phyloP scores from a whole-genome alignment of 1,140 invertebrate species.

The Caerostris darwini region DNA sequence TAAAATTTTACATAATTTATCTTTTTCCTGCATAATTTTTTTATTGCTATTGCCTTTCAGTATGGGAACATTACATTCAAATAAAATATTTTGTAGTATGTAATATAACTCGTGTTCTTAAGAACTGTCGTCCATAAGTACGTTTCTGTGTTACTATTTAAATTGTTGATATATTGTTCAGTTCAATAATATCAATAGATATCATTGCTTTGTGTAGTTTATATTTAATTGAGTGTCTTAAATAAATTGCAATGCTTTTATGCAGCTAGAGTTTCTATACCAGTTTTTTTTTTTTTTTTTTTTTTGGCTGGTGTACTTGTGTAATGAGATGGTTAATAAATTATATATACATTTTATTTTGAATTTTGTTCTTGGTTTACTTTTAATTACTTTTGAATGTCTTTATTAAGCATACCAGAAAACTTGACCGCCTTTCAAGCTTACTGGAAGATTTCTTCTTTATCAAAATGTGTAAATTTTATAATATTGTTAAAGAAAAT shows the following conservation, averaged over 20 bases:
- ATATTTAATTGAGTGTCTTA: conserved; percentile 70
- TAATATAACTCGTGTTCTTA: conserved; percentile 17
- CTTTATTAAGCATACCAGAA: no score
- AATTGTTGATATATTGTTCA: conserved; percentile 22
- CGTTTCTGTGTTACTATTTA: conserved; percentile 36
- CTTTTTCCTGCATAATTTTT: background rate
- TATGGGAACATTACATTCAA: background rate
- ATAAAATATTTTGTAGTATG: conserved; percentile 15
- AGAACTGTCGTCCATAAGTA: background rate
- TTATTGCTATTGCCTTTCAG: background rate
- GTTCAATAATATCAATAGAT: conserved; percentile 24
- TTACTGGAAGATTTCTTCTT: no score
- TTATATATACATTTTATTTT: conserved; percentile 66
- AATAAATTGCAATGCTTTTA: conserved; percentile 35
- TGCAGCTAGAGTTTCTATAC: conserved; percentile 32
- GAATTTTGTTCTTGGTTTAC: background rate
- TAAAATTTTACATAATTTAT: background rate
- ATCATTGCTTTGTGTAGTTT: conserved; percentile 66
- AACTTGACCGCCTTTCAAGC: no score
- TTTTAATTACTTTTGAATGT: no score
- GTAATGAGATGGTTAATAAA: conserved; percentile 69
- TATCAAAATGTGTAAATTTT: no score
- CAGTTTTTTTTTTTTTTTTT: background rate
- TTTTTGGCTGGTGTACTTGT: conserved; percentile 34
- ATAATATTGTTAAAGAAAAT: no score